A percentile compares a stretch with the other conserved stretches of the same genome.
These are phyloP conservation scores for Bruchidius siliquastri DNA, from an alignment of 2,888 invertebrate genomes.

Conservation along the genomic window DNA sequence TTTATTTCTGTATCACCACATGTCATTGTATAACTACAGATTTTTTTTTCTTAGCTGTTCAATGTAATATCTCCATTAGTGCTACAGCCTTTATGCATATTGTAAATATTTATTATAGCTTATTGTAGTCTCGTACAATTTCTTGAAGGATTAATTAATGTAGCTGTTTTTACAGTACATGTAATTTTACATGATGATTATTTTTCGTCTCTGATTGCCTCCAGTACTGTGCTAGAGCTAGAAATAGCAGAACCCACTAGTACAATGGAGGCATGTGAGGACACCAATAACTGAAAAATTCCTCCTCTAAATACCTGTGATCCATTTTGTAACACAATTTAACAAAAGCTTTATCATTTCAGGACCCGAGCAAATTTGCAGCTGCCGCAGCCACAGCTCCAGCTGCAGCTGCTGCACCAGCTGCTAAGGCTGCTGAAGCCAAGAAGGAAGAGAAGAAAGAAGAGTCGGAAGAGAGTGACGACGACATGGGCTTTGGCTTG, in stretches of 20 bases:
- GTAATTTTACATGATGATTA: conserved; percentile 29
- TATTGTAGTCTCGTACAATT: no score
- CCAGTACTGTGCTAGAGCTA: conserved; percentile 40
- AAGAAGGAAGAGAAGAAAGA: conserved; percentile 79
- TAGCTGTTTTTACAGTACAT: not conserved
- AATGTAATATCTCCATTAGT: no score
- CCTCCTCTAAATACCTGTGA: not conserved
- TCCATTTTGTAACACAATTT: not conserved
- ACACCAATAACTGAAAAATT: conserved; percentile 30
- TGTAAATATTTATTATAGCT: no score
- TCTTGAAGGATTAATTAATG: not conserved
- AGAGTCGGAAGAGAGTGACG: conserved; percentile 78
- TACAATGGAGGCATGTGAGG: conserved; percentile 25
- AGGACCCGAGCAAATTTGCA: conserved; percentile 95
- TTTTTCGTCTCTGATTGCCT: conserved; percentile 41
- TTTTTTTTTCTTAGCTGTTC: not conserved
- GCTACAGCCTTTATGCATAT: no score
- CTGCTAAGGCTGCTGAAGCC: conserved; percentile 58
- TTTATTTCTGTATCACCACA: not conserved
- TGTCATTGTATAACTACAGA: not conserved
- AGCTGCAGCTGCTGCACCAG: conserved; percentile 59
- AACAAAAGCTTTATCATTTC: conserved; percentile 31
- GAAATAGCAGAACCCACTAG: conserved; percentile 40
- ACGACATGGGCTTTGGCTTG: conserved; percentile 97
- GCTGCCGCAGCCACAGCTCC: conserved; percentile 50